Conservation (phyloP, 2,888 invertebrate species). For the Melinaea menophilus region DNA sequence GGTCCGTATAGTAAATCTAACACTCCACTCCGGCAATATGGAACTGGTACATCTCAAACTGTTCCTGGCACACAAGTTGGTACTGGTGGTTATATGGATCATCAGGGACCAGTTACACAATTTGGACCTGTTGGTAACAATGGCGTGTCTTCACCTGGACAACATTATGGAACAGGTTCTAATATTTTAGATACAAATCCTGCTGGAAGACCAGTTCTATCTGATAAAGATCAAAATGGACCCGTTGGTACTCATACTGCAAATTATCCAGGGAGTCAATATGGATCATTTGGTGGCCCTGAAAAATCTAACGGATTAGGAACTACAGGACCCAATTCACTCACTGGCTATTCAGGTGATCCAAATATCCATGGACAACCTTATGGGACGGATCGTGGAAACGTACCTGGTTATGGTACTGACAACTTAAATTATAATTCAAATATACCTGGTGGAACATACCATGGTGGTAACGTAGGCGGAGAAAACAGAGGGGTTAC, state of each 20-base stretch:
- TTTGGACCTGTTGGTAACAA: slow-evolving; percentile 22
- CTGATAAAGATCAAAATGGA: slow-evolving; percentile 12
- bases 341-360: slow-evolving; percentile 16
- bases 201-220: slow-evolving; percentile 23
- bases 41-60: slow-evolving; percentile 15
- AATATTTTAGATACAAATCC: slow-evolving; percentile 1
- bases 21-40: slow-evolving; percentile 17
- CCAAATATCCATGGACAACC: slow-evolving; percentile 19
- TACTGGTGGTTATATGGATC: slow-evolving; percentile 17
- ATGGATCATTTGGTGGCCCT: slow-evolving; percentile 18
- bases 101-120: slow-evolving; percentile 22
- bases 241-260: background rate
- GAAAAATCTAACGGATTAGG: slow-evolving; percentile 6
- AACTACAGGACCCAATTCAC: background rate
- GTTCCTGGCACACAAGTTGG: slow-evolving; percentile 25
- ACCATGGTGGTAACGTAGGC: background rate
- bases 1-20: slow-evolving; percentile 15
- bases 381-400: slow-evolving; percentile 26
- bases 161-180: slow-evolving; percentile 18
- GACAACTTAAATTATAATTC: slow-evolving; percentile 19
- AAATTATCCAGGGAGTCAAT: slow-evolving; percentile 13
- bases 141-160: slow-evolving; percentile 11
- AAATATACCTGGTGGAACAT: background rate
- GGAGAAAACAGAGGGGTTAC: slow-evolving; percentile 15
- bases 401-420: slow-evolving; percentile 5